These are phyloP conservation scores for Tenebrosternarchus preto DNA, from an alignment of 2,113 vertebrate species.

Conservation along the genomic window DNA sequence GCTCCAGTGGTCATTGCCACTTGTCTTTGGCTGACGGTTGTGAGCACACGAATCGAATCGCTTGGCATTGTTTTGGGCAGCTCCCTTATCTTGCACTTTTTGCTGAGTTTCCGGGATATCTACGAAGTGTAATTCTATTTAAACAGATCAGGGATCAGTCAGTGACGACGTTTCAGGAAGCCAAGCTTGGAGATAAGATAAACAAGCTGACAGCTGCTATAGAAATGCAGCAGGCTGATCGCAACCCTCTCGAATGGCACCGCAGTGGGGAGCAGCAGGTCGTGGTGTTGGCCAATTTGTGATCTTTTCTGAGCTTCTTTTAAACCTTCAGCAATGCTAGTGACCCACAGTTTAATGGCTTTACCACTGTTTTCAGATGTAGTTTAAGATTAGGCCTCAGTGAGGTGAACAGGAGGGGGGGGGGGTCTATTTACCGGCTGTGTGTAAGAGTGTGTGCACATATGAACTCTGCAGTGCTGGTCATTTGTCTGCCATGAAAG, in stretches of 20 bases:
- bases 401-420: slow-evolving; percentile 5
- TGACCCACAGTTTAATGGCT: background rate
- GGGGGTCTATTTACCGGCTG: background rate
- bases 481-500: slow-evolving; percentile 9
- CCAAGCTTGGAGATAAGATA: slow-evolving; percentile 27
- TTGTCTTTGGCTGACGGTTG: background rate
- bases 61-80: background rate
- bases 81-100: slow-evolving; percentile 6
- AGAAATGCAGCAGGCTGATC: background rate
- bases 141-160: slow-evolving; percentile 16
- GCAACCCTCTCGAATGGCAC: background rate
- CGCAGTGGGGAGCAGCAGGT: background rate
- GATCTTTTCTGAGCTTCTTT: background rate
- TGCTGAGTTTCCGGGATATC: slow-evolving; percentile 4
- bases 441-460: background rate
- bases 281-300: background rate
- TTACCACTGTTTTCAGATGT: background rate
- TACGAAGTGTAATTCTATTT: background rate
- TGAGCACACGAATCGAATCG: too few species aligned
- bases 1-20: background rate
- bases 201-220: slow-evolving; percentile 20
- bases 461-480: background rate
- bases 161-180: background rate
- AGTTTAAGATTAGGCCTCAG: background rate
- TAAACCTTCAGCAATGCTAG: background rate